Evolutionary conservation across 2,888 invertebrate species (phyloP).

Genomic region (Melieria omissa): DNA sequence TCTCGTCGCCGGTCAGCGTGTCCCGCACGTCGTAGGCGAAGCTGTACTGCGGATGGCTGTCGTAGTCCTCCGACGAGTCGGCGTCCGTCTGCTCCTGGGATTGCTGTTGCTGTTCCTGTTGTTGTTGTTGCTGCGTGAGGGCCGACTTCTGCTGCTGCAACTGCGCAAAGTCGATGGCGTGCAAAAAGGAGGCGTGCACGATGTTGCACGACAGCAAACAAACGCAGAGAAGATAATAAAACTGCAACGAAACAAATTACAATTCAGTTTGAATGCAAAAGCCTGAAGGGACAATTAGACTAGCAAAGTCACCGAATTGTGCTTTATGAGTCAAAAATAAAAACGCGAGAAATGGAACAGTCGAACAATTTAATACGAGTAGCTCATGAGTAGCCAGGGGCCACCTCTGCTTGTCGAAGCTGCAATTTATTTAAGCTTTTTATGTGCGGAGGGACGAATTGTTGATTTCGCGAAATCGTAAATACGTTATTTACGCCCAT

Average conservation of each 20-base stretch:
- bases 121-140: constrained; percentile 35
- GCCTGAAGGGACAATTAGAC: background rate
- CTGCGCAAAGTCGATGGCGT: constrained; percentile 56
- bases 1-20: constrained; percentile 68
- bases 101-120: constrained; percentile 45
- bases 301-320: too few species aligned
- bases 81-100: constrained; percentile 41
- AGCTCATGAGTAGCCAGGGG: too few species aligned
- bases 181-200: constrained; percentile 54
- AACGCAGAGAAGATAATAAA: constrained; percentile 50
- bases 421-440: too few species aligned
- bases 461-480: too few species aligned
- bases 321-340: too few species aligned
- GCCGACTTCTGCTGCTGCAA: constrained; percentile 45
- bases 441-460: too few species aligned
- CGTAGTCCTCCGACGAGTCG: constrained; percentile 66
- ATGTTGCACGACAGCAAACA: constrained; percentile 53
- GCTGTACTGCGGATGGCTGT: constrained; percentile 67
- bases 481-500: too few species aligned
- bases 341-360: too few species aligned
- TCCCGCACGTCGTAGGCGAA: constrained; percentile 69
- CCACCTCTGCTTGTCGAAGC: too few species aligned
- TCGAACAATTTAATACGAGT: too few species aligned
- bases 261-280: background rate
- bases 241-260: constrained; percentile 27